Percentiles rank a stretch among this genome's conserved stretches.
These are phyloP conservation scores for Diplodus puntazzo DNA, from an alignment of 2,797 vertebrate genomes.

Conservation along the genomic window DNA sequence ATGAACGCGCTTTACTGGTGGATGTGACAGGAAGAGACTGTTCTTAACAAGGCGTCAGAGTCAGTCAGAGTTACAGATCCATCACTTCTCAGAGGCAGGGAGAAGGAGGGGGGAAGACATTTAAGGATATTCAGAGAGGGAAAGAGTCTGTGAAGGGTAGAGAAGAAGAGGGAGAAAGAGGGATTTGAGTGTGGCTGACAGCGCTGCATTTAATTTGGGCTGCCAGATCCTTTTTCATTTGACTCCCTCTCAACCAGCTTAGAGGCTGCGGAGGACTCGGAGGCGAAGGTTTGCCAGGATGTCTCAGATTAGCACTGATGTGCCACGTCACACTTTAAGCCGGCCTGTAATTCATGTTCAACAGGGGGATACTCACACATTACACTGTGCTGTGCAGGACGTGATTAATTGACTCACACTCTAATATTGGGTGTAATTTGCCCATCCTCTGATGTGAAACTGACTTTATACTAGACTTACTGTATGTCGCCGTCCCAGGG, in stretches of 20 bases:
- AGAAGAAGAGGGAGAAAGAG: slow-evolving; percentile 78
- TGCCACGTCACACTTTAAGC: slow-evolving; percentile 84
- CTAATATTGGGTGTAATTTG: slow-evolving; percentile 86
- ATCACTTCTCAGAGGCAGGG: slow-evolving; percentile 80
- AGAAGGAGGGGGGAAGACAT: slow-evolving; percentile 62
- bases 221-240: slow-evolving; percentile 87
- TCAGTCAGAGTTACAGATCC: slow-evolving; percentile 87
- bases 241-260: slow-evolving; percentile 83
- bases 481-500: slow-evolving; percentile 75
- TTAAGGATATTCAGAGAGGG: slow-evolving; percentile 82
- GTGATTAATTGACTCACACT: slow-evolving; percentile 86
- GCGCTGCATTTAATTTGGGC: slow-evolving; percentile 86
- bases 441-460: slow-evolving; percentile 86
- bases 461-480: slow-evolving; percentile 84
- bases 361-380: slow-evolving; percentile 87
- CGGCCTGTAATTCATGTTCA: slow-evolving; percentile 86
- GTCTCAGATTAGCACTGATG: slow-evolving; percentile 84
- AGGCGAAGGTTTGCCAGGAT: slow-evolving; percentile 82
- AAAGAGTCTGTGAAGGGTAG: slow-evolving; percentile 80
- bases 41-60: slow-evolving; percentile 88
- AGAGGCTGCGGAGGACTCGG: slow-evolving; percentile 80
- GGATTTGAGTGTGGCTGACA: slow-evolving; percentile 83
- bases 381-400: slow-evolving; percentile 83
- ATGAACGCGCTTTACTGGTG: slow-evolving; percentile 84
- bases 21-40: slow-evolving; percentile 87